Base-by-base conservation (phyloP, 1,140 invertebrate species). In the Tribolium castaneum region DNA sequence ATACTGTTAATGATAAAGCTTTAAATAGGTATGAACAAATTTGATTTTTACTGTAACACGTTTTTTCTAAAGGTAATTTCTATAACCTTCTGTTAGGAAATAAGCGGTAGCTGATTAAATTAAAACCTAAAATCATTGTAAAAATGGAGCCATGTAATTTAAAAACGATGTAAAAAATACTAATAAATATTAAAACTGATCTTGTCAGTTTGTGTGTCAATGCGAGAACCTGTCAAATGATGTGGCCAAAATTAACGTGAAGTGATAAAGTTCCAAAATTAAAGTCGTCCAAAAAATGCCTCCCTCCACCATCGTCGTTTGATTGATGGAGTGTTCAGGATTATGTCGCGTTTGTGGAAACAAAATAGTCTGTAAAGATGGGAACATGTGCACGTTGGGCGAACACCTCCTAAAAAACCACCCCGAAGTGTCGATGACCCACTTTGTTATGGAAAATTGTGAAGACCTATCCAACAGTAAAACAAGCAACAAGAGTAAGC, bases 1-100 rank as follows among this genome's bases (percentile, higher is more conserved):
- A 75, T 72, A 72, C 25, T 66, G 59, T 66, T 66, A 66, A 66
- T 14, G 30, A 66, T 66, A 66, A 51, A 73, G 71, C 71, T 73
- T 73, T 73, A 73, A 72, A 75, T 75, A 45, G 39, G 39, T 45
- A 59, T 59, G 14, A 66, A 35, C 7, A n/a, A 19, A 35, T 34
- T 13, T 66, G 13, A 66, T 34, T 34, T 66, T 12, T 66, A 66
- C 1, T 66, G 12, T 66, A 13, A 66, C 59, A 35, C 30, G 35
- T 66, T 39, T 66, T 14, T 66, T 66, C 59, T 66, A 66, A 35
- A 45, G 35, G 30, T 59, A 66, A 66, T 35, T 13, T 66, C 19
- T 34, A 66, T 45, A 45, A 10, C 9, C 7, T 62, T 35, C 59
- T 66, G n/a, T 13, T 66, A 66, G n/a, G 1, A 62, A n/a, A n/a